Evolutionary conservation across 2,888 invertebrate species (phyloP).

Genomic region (Volucella zonaria): DNA sequence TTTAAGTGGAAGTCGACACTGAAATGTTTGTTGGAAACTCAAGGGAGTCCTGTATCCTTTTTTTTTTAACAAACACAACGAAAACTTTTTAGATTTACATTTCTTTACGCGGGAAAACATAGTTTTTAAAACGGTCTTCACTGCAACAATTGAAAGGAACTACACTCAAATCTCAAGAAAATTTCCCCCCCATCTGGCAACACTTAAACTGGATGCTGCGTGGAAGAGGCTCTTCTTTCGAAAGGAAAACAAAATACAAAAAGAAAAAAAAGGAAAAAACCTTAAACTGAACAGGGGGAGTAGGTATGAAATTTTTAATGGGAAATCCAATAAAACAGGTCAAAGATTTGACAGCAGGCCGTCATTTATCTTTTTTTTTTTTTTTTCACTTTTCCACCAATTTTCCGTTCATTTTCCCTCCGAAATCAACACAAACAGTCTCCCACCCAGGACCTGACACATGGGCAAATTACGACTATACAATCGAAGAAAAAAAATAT

Average conservation of each 20-base stretch:
- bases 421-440: not conserved
- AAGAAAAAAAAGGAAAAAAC: conserved; percentile 17
- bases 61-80: too few relatives aligned
- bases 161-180: not conserved
- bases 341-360: not conserved
- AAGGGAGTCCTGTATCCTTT: too few relatives aligned
- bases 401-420: not conserved
- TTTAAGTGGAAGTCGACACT: too few relatives aligned
- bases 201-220: conserved; percentile 68
- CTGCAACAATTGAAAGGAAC: too few relatives aligned
- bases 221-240: conserved; percentile 35
- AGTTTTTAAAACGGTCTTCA: too few relatives aligned
- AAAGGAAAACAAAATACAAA: conserved; percentile 7
- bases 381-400: not conserved
- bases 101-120: too few relatives aligned
- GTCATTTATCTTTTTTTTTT: not conserved
- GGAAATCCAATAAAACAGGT: conserved; percentile 44
- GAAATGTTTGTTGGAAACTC: too few relatives aligned
- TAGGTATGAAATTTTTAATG: conserved; percentile 1
- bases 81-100: too few relatives aligned
- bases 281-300: too few relatives aligned
- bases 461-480: not conserved
- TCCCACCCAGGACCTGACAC: conserved; percentile 3
- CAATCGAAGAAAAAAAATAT: conserved; percentile 5
- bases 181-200: conserved; percentile 52